A percentile compares a stretch with the other conserved stretches of the same genome.
These are phyloP conservation scores for Notothenia rossii DNA, from an alignment of 2,113 vertebrate genomes.

Conservation along the genomic window DNA sequence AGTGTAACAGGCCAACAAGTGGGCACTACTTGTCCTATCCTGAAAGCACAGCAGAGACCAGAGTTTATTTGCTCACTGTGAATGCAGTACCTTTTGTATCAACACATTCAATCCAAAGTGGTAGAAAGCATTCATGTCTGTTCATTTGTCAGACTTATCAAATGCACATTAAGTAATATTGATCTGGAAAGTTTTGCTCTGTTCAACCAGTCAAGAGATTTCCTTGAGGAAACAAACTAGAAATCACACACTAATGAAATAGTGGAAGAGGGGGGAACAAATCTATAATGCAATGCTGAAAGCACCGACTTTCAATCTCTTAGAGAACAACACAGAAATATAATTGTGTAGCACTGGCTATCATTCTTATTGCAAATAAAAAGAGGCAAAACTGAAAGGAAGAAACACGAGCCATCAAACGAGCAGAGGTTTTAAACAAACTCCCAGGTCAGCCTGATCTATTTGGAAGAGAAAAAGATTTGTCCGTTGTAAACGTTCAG, in stretches of 20 bases:
- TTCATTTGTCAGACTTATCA: not conserved
- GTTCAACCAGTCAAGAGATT: slow-evolving; percentile 4
- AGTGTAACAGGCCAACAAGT: slow-evolving; percentile 32
- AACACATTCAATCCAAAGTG: slow-evolving; percentile 3
- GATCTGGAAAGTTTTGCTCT: slow-evolving; percentile 6
- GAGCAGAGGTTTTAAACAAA: not conserved
- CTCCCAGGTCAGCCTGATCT: not conserved
- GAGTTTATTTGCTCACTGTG: not conserved
- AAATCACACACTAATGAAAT: not conserved
- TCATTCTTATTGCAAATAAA: not conserved
- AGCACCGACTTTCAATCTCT: not conserved
- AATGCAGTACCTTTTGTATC: slow-evolving; percentile 22
- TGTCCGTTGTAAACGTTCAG: not conserved
- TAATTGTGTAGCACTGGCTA: not conserved
- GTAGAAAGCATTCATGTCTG: not conserved
- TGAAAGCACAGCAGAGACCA: not conserved
- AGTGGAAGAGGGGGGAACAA: not conserved
- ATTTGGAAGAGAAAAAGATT: not conserved
- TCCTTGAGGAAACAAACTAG: not conserved
- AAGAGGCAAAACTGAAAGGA: not conserved
- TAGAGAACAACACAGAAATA: not conserved
- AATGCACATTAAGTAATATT: not conserved
- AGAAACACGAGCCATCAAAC: not conserved
- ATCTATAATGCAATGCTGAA: not conserved
- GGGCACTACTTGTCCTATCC: slow-evolving; percentile 34